phyloP scores from a whole-genome alignment of 1,140 invertebrate species.

The Drosophila busckii region DNA sequence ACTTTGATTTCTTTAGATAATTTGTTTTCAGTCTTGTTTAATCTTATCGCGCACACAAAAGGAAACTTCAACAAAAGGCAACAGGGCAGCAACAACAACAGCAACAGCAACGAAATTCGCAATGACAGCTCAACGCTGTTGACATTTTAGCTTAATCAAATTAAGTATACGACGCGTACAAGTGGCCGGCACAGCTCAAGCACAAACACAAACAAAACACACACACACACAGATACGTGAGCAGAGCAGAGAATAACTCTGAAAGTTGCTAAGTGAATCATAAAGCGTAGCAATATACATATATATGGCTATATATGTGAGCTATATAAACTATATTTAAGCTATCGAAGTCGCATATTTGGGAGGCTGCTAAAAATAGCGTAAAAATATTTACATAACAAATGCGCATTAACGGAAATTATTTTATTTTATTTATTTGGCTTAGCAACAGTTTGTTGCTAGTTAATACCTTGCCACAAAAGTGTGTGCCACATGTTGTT shows the following conservation, averaged over 20 bases:
- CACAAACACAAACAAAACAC: conserved; percentile 23
- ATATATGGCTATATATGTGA: too few species aligned
- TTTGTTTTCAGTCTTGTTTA: conserved; percentile 37
- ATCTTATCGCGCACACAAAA: conserved; percentile 44
- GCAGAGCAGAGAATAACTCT: not conserved
- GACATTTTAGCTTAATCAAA: conserved; percentile 31
- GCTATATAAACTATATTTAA: too few species aligned
- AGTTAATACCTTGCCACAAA: too few species aligned
- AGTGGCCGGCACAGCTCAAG: conserved; percentile 15
- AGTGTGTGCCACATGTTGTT: too few species aligned
- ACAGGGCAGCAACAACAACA: not conserved
- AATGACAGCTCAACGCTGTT: conserved; percentile 17
- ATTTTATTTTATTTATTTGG: too few species aligned
- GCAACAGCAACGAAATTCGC: not conserved
- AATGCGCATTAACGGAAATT: too few species aligned
- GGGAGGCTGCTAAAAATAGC: too few species aligned
- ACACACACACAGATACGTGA: conserved; percentile 2
- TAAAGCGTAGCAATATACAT: too few species aligned
- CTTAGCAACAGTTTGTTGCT: too few species aligned
- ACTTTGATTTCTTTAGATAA: conserved; percentile 32
- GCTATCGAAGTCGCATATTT: too few species aligned
- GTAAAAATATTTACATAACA: too few species aligned
- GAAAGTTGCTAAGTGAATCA: conserved; percentile 62
- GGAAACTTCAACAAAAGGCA: not conserved
- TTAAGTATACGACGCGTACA: conserved; percentile 55